These are phyloP conservation scores for Hypena proboscidalis DNA, from an alignment of 2,888 invertebrate genomes.

Conservation along the genomic window DNA sequence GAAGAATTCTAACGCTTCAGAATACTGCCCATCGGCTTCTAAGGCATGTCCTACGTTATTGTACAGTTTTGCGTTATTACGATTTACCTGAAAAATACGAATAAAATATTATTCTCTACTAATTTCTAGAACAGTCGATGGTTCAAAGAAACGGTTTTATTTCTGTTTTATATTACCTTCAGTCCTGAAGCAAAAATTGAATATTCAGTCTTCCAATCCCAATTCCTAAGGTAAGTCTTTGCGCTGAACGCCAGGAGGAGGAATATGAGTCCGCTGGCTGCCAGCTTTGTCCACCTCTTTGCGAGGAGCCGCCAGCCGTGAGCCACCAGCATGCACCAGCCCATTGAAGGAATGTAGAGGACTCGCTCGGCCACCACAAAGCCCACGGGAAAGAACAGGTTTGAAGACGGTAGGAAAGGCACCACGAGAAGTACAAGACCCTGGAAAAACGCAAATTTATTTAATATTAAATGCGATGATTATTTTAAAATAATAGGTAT, in stretches of 20 bases:
- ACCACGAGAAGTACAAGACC: constrained; percentile 94
- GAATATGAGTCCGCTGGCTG: constrained; percentile 88
- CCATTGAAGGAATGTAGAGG: constrained; percentile 98
- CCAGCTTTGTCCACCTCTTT: constrained; percentile 87
- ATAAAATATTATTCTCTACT: background rate
- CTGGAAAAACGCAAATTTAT: constrained; percentile 80
- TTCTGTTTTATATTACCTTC: constrained; percentile 84
- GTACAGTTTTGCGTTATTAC: constrained; percentile 97
- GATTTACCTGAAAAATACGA: constrained; percentile 89
- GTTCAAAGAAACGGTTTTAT: no score
- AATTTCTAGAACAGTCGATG: no score
- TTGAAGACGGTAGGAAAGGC: constrained; percentile 98
- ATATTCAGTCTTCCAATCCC: constrained; percentile 97
- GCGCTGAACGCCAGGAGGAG: constrained; percentile 92
- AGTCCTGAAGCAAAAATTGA: constrained; percentile 97
- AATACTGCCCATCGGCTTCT: constrained; percentile 89
- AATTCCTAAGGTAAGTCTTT: constrained; percentile 95
- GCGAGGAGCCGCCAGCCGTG: constrained; percentile 92
- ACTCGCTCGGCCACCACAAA: constrained; percentile 98
- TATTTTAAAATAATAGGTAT: no score
- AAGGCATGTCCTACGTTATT: constrained; percentile 99
- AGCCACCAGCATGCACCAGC: constrained; percentile 96
- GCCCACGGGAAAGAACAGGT: constrained; percentile 98
- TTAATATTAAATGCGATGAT: no score
- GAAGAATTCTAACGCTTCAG: constrained; percentile 95